Percentiles rank a stretch among this genome's conserved stretches.
Evolutionary conservation across 2,113 vertebrate genomes (phyloP).

Genomic region (Forbesichthys agassizii): DNA sequence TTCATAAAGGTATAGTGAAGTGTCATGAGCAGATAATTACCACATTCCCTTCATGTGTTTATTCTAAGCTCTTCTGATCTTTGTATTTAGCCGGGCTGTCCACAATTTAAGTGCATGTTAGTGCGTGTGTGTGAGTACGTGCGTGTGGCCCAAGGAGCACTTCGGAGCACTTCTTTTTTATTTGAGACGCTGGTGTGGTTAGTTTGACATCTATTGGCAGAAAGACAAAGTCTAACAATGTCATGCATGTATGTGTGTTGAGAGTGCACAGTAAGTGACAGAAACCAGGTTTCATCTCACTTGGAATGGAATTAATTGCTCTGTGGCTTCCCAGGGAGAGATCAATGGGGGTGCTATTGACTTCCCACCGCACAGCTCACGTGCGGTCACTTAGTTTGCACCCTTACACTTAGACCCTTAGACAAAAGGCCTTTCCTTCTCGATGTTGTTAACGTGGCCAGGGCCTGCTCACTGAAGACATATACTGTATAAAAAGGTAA

Average conservation of each 20-base stretch:
- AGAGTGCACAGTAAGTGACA: constrained; percentile 8
- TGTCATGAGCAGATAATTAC: too few relatives aligned
- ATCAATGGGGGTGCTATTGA: constrained; percentile 26
- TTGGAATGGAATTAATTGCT: constrained; percentile 34
- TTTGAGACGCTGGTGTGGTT: too few relatives aligned
- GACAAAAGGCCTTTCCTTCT: neutral
- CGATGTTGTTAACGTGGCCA: too few relatives aligned
- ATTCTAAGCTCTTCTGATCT: too few relatives aligned
- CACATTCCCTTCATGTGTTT: too few relatives aligned
- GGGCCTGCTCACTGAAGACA: neutral
- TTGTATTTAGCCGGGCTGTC: too few relatives aligned
- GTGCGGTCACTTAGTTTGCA: neutral
- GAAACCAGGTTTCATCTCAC: constrained; percentile 29
- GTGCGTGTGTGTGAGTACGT: too few relatives aligned
- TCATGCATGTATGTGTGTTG: neutral
- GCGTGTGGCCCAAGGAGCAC: too few relatives aligned
- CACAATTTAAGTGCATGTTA: too few relatives aligned
- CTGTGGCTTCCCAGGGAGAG: constrained; percentile 22
- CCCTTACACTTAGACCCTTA: neutral
- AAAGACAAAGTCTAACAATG: neutral
- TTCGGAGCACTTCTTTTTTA: too few relatives aligned
- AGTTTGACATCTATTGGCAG: neutral
- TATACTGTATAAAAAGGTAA: neutral
- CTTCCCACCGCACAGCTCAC: constrained; percentile 7
- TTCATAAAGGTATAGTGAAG: too few relatives aligned